Conservation (phyloP, 2,113 vertebrate species). For the Phrynosoma platyrhinos region DNA sequence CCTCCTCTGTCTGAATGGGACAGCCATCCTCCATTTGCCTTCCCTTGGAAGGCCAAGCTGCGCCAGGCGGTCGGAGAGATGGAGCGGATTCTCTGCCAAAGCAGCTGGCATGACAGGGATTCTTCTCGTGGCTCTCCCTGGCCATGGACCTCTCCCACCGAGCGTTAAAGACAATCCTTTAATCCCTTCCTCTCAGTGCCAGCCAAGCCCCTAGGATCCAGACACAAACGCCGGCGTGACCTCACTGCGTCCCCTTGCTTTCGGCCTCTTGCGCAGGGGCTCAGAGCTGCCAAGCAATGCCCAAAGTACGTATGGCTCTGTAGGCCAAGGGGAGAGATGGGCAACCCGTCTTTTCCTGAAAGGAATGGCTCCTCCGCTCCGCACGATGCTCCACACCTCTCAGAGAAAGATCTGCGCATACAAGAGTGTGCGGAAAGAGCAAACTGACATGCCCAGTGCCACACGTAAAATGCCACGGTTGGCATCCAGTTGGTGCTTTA, state of each 20-base stretch:
- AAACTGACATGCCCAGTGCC: too few relatives aligned
- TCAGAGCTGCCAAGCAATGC: constrained; percentile 29
- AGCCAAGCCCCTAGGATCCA: constrained; percentile 45
- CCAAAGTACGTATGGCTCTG: background rate
- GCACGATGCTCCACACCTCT: too few relatives aligned
- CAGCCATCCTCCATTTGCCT: background rate
- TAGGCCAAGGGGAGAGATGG: too few relatives aligned
- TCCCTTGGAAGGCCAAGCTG: background rate
- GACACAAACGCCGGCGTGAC: constrained; percentile 49
- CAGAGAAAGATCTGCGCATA: too few relatives aligned
- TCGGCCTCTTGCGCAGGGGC: background rate
- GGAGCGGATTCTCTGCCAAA: constrained; percentile 36
- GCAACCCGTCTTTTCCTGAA: too few relatives aligned
- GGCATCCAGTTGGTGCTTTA: too few relatives aligned
- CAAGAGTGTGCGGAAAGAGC: too few relatives aligned
- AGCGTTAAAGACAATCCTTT: constrained; percentile 58
- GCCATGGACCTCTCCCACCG: constrained; percentile 21
- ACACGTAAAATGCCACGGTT: too few relatives aligned
- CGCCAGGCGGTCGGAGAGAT: constrained; percentile 14
- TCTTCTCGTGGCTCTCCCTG: constrained; percentile 30
- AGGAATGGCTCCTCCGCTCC: too few relatives aligned
- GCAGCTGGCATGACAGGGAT: constrained; percentile 43
- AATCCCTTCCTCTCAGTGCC: constrained; percentile 52
- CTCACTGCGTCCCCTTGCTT: constrained; percentile 34
- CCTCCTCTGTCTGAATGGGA: too few relatives aligned